Evolutionary conservation across 2,797 vertebrate species (phyloP), one percentile per base, ranked within the genome.

Genomic region (Pseudochirops cupreus): DNA sequence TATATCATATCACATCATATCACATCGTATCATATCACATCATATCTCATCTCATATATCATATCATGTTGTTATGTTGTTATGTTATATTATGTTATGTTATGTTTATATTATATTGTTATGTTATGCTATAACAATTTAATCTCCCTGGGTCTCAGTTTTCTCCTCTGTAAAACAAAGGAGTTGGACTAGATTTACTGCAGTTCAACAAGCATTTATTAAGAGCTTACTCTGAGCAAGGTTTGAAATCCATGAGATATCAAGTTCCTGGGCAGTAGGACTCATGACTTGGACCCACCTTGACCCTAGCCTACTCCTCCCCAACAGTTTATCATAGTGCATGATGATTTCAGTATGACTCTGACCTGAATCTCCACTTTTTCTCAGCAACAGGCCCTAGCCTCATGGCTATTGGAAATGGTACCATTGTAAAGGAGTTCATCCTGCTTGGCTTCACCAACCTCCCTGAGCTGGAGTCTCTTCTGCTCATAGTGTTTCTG

Each of bases 401-500:
- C 62, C 57, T 58, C 92, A 97, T 92, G 94, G 97, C 92, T 24
- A n/a, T 89, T 92, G 53, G 92, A n/a, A 97, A 96, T 28, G 10
- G 96, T 53, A 96, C 95, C 55, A 87, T 92, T 3, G 95, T 96
- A 90, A 96, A 74, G 0, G 92, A 98, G 3, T 95, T 96, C 21
- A 39, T 97, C 53, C 97, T 97, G 0, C 26, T 92, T 0, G 96
- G 95, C 0, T 98, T 96, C 91, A 93, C 95, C 0, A 92, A 96
- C 0, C 16, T 9, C 9, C 96, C 95, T 0, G 96, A 94, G 12
- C 1, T 57, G 92, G 92, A 58, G 0, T 21, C 67, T 5, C 93
- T 95, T 53, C 96, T 97, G n/a, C 97, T 97, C 91, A 52, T 96
- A 4, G 82, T 95, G 52, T 97, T 98, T 93, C 90, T 98, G 0